Evolutionary conservation across 2,797 vertebrate species (phyloP).

Genomic region (Limnodromus scolopaceus): DNA sequence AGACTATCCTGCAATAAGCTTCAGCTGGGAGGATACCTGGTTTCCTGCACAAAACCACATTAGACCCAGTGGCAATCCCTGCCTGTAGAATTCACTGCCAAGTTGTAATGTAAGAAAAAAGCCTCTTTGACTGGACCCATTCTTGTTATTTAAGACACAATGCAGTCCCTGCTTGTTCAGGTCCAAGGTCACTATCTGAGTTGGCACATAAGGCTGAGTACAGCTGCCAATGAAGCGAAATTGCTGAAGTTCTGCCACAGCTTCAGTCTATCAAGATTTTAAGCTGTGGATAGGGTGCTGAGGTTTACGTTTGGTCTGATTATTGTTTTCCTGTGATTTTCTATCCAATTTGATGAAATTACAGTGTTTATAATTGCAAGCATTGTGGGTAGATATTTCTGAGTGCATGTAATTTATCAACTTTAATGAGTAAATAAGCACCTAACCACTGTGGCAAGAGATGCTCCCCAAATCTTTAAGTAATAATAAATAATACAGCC

Average conservation of each 20-base stretch:
- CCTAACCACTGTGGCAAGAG: conserved; percentile 9
- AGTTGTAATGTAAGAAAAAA: not conserved
- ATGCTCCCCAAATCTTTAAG: conserved; percentile 10
- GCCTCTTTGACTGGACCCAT: not conserved
- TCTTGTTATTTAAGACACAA: not conserved
- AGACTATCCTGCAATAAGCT: not conserved
- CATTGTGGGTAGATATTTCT: not conserved
- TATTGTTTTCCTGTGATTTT: not conserved
- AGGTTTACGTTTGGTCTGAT: not conserved
- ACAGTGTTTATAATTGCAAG: not conserved
- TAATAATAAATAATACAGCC: conserved; percentile 19
- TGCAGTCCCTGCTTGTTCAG: not conserved
- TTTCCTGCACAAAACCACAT: rapidly evolving
- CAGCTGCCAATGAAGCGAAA: not conserved
- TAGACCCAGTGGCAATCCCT: not conserved
- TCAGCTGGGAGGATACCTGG: not conserved
- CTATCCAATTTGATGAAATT: not conserved
- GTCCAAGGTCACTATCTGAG: rapidly evolving
- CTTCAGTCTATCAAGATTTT: not conserved
- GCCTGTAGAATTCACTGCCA: not conserved
- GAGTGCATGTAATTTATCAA: not conserved
- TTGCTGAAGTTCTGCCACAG: not conserved
- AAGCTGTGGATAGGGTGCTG: not conserved
- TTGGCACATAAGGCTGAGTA: not conserved
- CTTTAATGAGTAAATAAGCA: conserved; percentile 29